Evolutionary conservation across 1,140 invertebrate genomes (phyloP).

Genomic region (Dreissena rostriformis): DNA sequence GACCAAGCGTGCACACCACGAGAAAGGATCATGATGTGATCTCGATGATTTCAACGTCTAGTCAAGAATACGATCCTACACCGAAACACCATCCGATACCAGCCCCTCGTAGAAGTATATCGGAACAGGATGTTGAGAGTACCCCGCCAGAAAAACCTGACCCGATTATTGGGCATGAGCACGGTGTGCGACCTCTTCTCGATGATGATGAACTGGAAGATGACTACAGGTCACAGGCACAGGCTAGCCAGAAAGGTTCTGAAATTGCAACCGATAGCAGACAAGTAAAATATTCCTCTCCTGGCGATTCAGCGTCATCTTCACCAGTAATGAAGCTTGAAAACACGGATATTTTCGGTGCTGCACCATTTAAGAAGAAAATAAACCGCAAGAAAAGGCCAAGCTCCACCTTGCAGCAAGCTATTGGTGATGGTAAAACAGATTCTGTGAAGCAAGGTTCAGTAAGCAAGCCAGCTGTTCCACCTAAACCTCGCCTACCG

Average conservation of each 20-base stretch:
- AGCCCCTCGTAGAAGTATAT: constrained; percentile 4
- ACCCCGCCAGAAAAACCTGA: constrained; percentile 65
- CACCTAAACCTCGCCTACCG: constrained; percentile 43
- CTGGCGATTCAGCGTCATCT: constrained; percentile 12
- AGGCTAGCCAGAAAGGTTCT: not conserved
- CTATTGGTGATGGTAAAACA: constrained; percentile 44
- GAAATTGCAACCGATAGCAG: not conserved
- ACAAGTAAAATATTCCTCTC: not conserved
- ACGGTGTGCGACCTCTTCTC: constrained; percentile 89
- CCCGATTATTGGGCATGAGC: constrained; percentile 88
- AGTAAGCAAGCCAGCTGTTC: constrained; percentile 23
- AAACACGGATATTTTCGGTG: constrained; percentile 77
- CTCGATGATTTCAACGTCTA: constrained; percentile 52
- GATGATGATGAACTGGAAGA: constrained; percentile 90
- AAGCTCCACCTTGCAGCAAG: constrained; percentile 41
- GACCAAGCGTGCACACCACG: constrained; percentile 66
- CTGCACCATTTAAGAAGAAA: constrained; percentile 79
- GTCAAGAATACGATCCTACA: constrained; percentile 55
- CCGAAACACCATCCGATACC: constrained; percentile 42
- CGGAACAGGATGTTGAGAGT: constrained; percentile 28
- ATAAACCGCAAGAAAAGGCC: constrained; percentile 69
- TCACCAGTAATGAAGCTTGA: constrained; percentile 57
- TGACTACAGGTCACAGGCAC: constrained; percentile 53
- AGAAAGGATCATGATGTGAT: constrained; percentile 56
- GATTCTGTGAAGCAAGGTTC: constrained; percentile 26